Base-by-base conservation (phyloP, 2,797 vertebrate genomes). In the Cynopterus sphinx region DNA sequence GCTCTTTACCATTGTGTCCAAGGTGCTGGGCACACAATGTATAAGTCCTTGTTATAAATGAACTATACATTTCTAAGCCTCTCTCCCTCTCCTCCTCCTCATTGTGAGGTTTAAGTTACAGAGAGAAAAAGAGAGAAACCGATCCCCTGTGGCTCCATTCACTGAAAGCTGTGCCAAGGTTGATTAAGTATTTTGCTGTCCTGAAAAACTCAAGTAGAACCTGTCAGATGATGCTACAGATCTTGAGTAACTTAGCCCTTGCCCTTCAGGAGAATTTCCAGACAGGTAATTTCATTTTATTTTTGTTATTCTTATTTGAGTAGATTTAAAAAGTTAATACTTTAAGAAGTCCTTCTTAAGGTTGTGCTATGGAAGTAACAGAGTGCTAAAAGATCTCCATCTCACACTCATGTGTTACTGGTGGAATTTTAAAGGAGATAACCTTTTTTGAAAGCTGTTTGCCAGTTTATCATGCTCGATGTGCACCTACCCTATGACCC, bases 31-130 rank as follows among this genome's bases (percentile, higher is more conserved):
- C 81, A 53, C 5, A 24, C 26, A 5, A 0, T 7, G 41, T 46
- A 85, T n/a, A 82, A 65, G 43, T 49, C 78, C 59, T 73, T 55
- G 28, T 91, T 81, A 51, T 89, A 86, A 96, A 96, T 91, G 96
- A 96, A 84, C 57, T 86, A 89, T 67, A 2, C 70, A 43, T 92
- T 93, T 96, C 95, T 41, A 17, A 57, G 36, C 6, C 51, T 36
- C 81, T n/a, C 31, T 91, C 28, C 59, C 24, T 82, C 11, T 73
- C 33, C 22, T 84, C n/a, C 43, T 36, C 41, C 46, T 53, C 84
- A 51, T 49, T 17, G 21, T 67, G 75, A 87, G 87, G 74, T 74
- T 94, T 74, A 49, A 73, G 83, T 97, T 97, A 75, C 78, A 3
- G 51, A 94, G 85, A 83, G 51, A 33, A 87, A 71, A 71, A 65